Evolutionary conservation across 1,140 invertebrate species (phyloP).

Genomic region (Sycophila sp.): DNA sequence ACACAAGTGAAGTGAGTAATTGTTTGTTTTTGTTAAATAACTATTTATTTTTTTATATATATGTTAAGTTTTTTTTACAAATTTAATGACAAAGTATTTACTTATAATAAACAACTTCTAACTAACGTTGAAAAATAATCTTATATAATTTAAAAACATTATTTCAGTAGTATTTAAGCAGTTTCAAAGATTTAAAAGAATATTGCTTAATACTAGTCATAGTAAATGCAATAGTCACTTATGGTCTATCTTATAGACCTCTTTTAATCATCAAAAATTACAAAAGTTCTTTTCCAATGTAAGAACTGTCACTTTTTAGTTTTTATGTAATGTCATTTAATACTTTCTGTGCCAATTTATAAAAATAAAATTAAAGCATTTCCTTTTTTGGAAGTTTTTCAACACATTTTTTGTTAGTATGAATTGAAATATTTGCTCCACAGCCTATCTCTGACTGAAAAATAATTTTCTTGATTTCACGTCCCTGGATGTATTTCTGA

Average conservation of each 20-base stretch:
- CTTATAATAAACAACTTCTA: constrained; percentile 22
- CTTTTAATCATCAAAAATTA: no score
- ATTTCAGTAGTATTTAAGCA: no score
- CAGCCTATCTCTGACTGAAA: constrained; percentile 44
- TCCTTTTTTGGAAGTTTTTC: constrained; percentile 27
- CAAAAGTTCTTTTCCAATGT: background rate
- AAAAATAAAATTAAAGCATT: constrained; percentile 24
- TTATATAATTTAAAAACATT: background rate
- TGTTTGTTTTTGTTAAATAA: background rate
- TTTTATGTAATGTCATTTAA: background rate
- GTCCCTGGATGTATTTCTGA: constrained; percentile 37
- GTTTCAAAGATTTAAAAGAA: no score
- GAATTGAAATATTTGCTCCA: constrained; percentile 47
- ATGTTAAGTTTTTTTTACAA: no score
- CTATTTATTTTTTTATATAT: no score
- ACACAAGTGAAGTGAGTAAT: background rate
- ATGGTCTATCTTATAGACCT: no score
- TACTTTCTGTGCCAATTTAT: no score
- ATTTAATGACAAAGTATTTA: no score
- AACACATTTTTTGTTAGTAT: constrained; percentile 32
- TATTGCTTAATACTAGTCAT: no score
- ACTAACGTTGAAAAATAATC: background rate
- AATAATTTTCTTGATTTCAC: constrained; percentile 41
- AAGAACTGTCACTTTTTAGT: background rate
- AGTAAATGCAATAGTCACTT: no score